Conservation (phyloP, 2,888 invertebrate genomes). For the Ormia ochracea region DNA sequence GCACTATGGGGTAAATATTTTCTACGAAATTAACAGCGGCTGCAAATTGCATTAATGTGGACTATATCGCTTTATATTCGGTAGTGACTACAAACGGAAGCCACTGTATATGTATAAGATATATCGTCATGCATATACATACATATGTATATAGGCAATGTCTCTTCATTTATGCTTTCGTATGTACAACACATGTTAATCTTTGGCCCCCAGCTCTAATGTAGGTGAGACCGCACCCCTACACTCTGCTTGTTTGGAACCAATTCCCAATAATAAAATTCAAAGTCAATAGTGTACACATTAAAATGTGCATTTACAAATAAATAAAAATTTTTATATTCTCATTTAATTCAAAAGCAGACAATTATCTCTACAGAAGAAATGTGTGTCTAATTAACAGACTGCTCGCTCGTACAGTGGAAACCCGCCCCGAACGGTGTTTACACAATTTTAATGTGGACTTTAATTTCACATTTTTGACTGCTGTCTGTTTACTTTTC, state of each 20-base stretch:
- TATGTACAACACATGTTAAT: conserved; percentile 58
- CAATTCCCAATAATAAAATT: conserved; percentile 14
- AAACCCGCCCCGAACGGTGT: neutral
- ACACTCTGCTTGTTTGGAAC: conserved; percentile 17
- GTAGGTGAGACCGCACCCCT: conserved; percentile 24
- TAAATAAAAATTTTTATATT: neutral
- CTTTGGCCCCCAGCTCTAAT: conserved; percentile 43
- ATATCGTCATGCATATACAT: no score
- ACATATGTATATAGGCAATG: neutral
- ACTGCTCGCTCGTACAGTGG: no score
- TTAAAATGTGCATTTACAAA: neutral
- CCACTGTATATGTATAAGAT: no score
- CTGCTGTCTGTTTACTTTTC: neutral
- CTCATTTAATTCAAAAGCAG: neutral
- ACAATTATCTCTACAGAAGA: neutral
- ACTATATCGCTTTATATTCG: no score
- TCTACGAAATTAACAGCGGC: no score
- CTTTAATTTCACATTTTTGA: conserved; percentile 8
- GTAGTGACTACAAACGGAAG: no score
- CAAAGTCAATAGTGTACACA: conserved; percentile 38
- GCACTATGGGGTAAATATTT: no score
- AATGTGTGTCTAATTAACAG: neutral
- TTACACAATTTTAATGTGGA: conserved; percentile 1
- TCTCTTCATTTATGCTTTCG: neutral
- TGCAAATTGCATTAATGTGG: no score